phyloP scores from a whole-genome alignment of 2,113 vertebrate species.

The Alligator mississippiensis region DNA sequence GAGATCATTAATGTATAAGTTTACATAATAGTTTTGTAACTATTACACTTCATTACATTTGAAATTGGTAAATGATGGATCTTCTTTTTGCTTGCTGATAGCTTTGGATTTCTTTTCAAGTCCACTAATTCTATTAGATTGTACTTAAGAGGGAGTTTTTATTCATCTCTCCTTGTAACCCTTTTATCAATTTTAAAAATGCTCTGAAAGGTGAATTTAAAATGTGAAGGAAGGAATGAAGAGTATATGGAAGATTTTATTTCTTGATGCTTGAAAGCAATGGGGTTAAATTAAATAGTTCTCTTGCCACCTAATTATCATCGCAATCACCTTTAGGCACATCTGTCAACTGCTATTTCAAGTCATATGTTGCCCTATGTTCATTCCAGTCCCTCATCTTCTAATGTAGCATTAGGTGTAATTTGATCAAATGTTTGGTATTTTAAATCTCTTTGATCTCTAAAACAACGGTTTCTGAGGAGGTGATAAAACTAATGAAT shows the following conservation, averaged over 20 bases:
- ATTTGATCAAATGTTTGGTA: constrained; percentile 54
- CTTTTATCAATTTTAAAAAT: constrained; percentile 14
- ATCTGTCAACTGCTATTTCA: constrained; percentile 19
- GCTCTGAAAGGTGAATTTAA: not conserved
- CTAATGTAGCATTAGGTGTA: constrained; percentile 27
- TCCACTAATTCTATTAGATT: not conserved
- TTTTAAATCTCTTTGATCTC: constrained; percentile 65
- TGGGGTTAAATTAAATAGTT: constrained; percentile 37
- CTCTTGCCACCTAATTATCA: constrained; percentile 47
- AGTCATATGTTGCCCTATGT: not conserved
- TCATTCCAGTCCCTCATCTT: constrained; percentile 18
- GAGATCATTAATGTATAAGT: not conserved
- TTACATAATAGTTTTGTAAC: not conserved
- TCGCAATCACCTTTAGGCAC: constrained; percentile 6
- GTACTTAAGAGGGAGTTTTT: not conserved
- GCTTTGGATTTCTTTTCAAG: not conserved
- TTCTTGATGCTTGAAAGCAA: constrained; percentile 3
- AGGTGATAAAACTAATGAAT: constrained; percentile 63
- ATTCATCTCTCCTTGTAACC: not conserved
- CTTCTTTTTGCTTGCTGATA: not conserved
- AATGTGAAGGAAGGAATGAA: not conserved
- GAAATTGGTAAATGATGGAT: not conserved
- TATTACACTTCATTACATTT: not conserved
- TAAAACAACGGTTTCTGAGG: constrained; percentile 32
- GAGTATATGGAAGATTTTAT: not conserved